Evolutionary conservation across 2,888 invertebrate genomes (phyloP).

Genomic region (Nasonia oneida): DNA sequence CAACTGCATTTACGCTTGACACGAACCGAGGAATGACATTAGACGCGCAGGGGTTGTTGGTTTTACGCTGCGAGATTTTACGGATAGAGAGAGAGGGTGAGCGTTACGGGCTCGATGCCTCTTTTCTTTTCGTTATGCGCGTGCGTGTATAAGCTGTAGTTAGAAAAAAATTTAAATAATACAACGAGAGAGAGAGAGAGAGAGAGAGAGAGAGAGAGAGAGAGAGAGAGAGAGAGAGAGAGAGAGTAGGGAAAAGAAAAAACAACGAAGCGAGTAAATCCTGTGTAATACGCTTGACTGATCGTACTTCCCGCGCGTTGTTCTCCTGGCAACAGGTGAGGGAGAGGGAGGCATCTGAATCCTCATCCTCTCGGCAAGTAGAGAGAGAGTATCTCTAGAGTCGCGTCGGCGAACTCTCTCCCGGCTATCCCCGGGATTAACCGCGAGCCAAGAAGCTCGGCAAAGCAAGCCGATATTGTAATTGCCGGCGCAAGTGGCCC

Average conservation of each 20-base stretch:
- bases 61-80: constrained; percentile 74
- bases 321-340: constrained; percentile 41
- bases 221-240: too few relatives aligned
- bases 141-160: neutral
- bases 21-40: constrained; percentile 59
- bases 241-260: neutral
- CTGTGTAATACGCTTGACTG: constrained; percentile 42
- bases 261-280: neutral
- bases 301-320: neutral
- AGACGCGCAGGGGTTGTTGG: constrained; percentile 67
- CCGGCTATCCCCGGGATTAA: constrained; percentile 47
- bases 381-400: constrained; percentile 5
- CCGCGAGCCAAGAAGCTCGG: constrained; percentile 18
- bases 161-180: too few relatives aligned
- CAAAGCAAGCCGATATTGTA: constrained; percentile 77
- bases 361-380: constrained; percentile 38
- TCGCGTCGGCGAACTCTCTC: neutral
- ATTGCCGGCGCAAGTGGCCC: constrained; percentile 68
- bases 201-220: too few relatives aligned
- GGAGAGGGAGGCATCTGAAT: neutral
- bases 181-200: too few relatives aligned
- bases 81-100: neutral
- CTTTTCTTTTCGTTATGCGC: neutral
- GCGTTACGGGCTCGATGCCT: neutral
- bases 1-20: constrained; percentile 70